Conservation (phyloP, 2,113 vertebrate genomes). For the Paedocypris sp. region DNA sequence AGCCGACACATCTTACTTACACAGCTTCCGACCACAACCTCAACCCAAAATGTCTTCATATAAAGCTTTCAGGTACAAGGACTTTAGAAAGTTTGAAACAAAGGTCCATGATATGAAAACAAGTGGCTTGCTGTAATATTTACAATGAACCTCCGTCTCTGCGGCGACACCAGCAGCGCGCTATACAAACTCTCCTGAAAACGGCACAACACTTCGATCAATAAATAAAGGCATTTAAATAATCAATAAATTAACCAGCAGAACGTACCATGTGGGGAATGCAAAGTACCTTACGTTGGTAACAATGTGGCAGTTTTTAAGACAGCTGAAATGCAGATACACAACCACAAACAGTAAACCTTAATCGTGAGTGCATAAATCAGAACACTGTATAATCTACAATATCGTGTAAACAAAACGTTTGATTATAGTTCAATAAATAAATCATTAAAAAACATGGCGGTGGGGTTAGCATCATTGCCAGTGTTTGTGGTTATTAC, state of each 20-base stretch:
- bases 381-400: too few relatives aligned
- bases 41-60: constrained; percentile 24
- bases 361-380: too few relatives aligned
- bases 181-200: constrained; percentile 7
- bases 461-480: too few relatives aligned
- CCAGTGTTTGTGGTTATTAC: too few relatives aligned
- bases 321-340: neutral
- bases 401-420: too few relatives aligned
- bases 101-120: constrained; percentile 10
- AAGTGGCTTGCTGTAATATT: constrained; percentile 20
- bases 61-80: constrained; percentile 34
- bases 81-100: constrained; percentile 3
- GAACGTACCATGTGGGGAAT: constrained; percentile 4
- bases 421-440: too few relatives aligned
- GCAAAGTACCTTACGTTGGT: neutral
- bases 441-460: too few relatives aligned
- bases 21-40: constrained; percentile 28
- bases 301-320: neutral
- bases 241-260: constrained; percentile 4
- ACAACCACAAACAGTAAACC: constrained; percentile 13
- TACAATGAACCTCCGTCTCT: constrained; percentile 19
- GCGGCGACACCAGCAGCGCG: constrained; percentile 6
- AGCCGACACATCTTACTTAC: constrained; percentile 38
- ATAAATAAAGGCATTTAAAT: constrained; percentile 19
- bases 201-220: neutral